phyloP scores from a whole-genome alignment of 2,113 vertebrate genomes.

The Prionailurus viverrinus region DNA sequence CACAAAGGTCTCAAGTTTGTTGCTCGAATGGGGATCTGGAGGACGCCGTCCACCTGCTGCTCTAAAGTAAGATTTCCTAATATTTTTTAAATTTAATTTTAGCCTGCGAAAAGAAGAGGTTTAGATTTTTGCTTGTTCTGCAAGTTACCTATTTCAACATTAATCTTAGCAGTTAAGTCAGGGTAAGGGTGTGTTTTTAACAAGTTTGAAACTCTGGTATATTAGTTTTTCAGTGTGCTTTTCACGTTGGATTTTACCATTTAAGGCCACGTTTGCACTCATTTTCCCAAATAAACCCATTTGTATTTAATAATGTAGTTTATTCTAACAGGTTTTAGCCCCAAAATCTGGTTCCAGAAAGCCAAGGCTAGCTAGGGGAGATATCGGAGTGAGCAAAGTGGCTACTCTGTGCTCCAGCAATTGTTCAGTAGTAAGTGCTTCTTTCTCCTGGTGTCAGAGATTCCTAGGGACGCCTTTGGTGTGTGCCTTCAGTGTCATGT shows the following conservation, averaged over 20 bases:
- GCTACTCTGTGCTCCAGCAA: neutral
- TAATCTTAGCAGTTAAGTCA: neutral
- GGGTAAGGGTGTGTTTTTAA: neutral
- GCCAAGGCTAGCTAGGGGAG: neutral
- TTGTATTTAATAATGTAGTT: neutral
- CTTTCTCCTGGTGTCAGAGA: neutral
- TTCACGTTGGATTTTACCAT: neutral
- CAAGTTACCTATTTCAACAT: neutral
- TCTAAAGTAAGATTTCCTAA: neutral
- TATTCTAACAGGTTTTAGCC: neutral
- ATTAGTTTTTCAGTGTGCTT: neutral
- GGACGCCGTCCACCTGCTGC: neutral
- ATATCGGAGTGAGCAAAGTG: neutral
- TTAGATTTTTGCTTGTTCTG: neutral
- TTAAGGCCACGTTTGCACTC: neutral
- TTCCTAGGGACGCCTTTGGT: neutral
- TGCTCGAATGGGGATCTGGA: neutral
- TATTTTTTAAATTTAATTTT: neutral
- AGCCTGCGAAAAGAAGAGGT: neutral
- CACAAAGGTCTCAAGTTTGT: conserved; percentile 9
- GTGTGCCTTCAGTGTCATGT: accelerated
- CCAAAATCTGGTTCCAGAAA: neutral
- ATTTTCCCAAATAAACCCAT: neutral
- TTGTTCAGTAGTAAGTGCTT: accelerated
- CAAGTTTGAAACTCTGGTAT: neutral